phyloP scores from a whole-genome alignment of 2,888 invertebrate species.

The Physocephala rufipes region DNA sequence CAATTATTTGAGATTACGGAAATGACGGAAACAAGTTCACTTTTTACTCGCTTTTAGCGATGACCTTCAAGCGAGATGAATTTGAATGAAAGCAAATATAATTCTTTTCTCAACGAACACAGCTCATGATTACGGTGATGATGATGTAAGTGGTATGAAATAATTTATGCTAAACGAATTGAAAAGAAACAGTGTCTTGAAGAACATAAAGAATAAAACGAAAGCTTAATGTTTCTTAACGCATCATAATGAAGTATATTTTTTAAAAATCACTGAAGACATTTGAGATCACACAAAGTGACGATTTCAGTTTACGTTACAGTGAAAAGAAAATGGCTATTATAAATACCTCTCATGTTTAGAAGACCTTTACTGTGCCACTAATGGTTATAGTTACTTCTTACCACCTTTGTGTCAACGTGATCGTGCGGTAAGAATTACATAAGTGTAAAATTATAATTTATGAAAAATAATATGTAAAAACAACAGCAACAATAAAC shows the following conservation, averaged over 20 bases:
- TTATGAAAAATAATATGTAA: not conserved
- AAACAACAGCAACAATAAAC: constrained; percentile 11
- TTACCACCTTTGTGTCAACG: constrained; percentile 20
- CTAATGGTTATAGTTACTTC: not conserved
- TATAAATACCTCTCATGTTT: too few species aligned
- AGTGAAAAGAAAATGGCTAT: too few species aligned
- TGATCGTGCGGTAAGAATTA: constrained; percentile 27
- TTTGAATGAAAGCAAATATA: not conserved
- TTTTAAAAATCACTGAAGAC: not conserved
- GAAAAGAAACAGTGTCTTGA: not conserved
- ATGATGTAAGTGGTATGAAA: not conserved
- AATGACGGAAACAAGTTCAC: too few species aligned
- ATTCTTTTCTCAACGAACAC: not conserved
- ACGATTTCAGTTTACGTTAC: too few species aligned
- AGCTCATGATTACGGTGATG: not conserved
- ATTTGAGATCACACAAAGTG: too few species aligned
- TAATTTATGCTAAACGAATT: not conserved
- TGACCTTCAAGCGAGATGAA: not conserved
- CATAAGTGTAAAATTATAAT: constrained; percentile 31
- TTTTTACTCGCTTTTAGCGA: too few species aligned
- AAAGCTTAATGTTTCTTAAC: not conserved
- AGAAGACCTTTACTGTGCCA: too few species aligned
- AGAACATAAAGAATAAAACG: constrained; percentile 3
- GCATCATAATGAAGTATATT: not conserved
- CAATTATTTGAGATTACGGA: not conserved